Evolutionary conservation across 2,113 vertebrate species (phyloP), one percentile per base, ranked within the genome.

Genomic region (Phaethon lepturus): DNA sequence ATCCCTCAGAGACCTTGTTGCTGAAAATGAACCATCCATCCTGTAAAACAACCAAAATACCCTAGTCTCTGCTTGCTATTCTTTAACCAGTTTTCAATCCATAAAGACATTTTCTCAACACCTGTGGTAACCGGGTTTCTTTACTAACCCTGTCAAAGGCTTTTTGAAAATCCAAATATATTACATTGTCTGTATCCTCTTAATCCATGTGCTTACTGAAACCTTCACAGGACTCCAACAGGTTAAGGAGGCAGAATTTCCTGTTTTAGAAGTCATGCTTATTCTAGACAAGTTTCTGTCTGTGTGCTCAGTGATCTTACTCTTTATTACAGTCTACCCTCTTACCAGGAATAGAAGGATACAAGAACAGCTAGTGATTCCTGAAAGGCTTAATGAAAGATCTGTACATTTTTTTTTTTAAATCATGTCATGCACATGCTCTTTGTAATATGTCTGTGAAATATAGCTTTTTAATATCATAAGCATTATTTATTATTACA

Each of bases 401-500:
- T 90, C 96, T 97, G 84, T 91, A 26, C 49, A 59, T 80, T 89
- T 93, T 96, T 96, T 96, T 98, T 91, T 96, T 81, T 96, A 98
- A 97, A 97, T 98, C 97, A 91, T 93, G 92, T 94, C 95, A 96
- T 89, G 83, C 93, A 94, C 95, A 95, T 95, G 87, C 80, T 98
- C 82, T 97, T 97, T 97, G 96, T 97, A 97, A 97, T 95, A 86
- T 76, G 86, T 63, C 87, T 50, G 38, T 93, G 82, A 94, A 97
- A 97, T 96, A 94, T 73, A 97, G 92, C 90, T 94, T 97, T 98
- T 97, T 98, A 97, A 97, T 98, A 98, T 96, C 93, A 85, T 98
- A 98, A 96, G 96, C 94, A 98, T 98, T 98, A 98, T 98, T 98
- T 98, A 98, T 98, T 98, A 98, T 97, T 97, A 98, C 96, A 98